Evolutionary conservation across 2,888 invertebrate genomes (phyloP).

Genomic region (Acleris holmiana): DNA sequence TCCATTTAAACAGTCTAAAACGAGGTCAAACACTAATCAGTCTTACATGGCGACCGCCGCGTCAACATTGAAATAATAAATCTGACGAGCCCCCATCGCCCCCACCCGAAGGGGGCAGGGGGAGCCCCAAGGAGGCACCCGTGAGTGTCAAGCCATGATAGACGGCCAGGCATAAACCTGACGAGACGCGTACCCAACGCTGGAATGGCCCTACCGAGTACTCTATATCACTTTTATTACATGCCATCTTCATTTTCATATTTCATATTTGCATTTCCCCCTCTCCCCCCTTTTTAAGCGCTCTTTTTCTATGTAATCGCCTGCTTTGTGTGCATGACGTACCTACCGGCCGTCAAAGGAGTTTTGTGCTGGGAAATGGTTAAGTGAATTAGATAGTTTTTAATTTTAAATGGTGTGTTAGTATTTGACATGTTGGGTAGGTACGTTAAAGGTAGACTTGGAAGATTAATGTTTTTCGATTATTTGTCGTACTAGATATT

Average conservation of each 20-base stretch:
- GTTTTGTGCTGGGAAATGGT: constrained; percentile 48
- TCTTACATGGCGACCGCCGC: constrained; percentile 51
- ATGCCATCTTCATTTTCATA: constrained; percentile 88
- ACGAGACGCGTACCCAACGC: constrained; percentile 88
- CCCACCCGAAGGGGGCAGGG: constrained; percentile 37
- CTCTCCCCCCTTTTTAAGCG: constrained; percentile 66
- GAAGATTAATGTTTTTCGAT: too few relatives aligned
- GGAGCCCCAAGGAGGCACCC: constrained; percentile 72
- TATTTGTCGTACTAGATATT: neutral
- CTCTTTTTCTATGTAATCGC: constrained; percentile 80
- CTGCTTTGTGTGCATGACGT: constrained; percentile 68
- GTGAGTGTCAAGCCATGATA: constrained; percentile 88
- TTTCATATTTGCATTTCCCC: constrained; percentile 85
- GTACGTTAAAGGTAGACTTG: too few relatives aligned
- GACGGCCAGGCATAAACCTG: constrained; percentile 90
- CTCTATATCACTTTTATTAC: constrained; percentile 92
- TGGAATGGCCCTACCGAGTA: constrained; percentile 91
- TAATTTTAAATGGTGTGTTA: constrained; percentile 43
- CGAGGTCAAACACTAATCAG: constrained; percentile 38
- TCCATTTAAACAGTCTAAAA: constrained; percentile 1
- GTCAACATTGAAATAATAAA: constrained; percentile 80
- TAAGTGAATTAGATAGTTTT: constrained; percentile 38
- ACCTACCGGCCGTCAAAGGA: constrained; percentile 64
- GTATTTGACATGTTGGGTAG: constrained; percentile 39
- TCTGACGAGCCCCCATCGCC: constrained; percentile 56